Percentiles rank a stretch among this genome's conserved stretches.
Conservation (phyloP, 2,888 invertebrate genomes). For the Smittia aterrima region DNA sequence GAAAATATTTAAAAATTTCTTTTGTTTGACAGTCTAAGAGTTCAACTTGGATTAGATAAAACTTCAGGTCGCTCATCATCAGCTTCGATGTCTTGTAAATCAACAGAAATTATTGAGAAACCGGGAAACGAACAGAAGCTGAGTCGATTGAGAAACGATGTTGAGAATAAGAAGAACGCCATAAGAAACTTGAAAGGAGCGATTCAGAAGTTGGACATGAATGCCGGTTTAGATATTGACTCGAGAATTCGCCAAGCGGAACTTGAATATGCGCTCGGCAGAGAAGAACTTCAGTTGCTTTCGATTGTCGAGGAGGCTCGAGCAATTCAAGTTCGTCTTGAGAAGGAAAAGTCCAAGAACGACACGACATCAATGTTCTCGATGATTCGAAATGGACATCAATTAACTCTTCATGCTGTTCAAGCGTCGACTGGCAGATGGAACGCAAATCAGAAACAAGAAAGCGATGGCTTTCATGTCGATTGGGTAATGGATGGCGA, state of each 20-base stretch:
- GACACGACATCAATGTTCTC: conserved; percentile 58
- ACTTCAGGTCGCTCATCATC: conserved; percentile 49
- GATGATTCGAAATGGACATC: background rate
- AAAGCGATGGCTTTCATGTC: conserved; percentile 66
- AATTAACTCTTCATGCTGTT: conserved; percentile 59
- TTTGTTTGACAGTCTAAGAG: conserved; percentile 46
- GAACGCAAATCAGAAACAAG: conserved; percentile 67
- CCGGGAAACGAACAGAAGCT: conserved; percentile 62
- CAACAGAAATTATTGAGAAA: conserved; percentile 58
- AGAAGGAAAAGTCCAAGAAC: conserved; percentile 69
- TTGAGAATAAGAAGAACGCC: conserved; percentile 73
- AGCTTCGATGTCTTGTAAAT: conserved; percentile 39
- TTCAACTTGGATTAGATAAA: conserved; percentile 52
- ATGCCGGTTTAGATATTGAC: conserved; percentile 75
- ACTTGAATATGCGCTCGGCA: conserved; percentile 81
- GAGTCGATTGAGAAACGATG: conserved; percentile 62
- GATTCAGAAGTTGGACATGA: conserved; percentile 79
- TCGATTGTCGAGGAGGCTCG: conserved; percentile 81
- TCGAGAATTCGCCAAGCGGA: conserved; percentile 87
- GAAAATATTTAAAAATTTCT: background rate
- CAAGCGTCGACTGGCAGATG: conserved; percentile 70
- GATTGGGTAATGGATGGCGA: conserved; percentile 82
- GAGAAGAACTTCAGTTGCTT: conserved; percentile 82
- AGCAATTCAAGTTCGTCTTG: conserved; percentile 73
- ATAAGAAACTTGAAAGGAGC: conserved; percentile 79